Base-by-base conservation (phyloP, 2,113 vertebrate genomes). In the Empidonax alnorum region DNA sequence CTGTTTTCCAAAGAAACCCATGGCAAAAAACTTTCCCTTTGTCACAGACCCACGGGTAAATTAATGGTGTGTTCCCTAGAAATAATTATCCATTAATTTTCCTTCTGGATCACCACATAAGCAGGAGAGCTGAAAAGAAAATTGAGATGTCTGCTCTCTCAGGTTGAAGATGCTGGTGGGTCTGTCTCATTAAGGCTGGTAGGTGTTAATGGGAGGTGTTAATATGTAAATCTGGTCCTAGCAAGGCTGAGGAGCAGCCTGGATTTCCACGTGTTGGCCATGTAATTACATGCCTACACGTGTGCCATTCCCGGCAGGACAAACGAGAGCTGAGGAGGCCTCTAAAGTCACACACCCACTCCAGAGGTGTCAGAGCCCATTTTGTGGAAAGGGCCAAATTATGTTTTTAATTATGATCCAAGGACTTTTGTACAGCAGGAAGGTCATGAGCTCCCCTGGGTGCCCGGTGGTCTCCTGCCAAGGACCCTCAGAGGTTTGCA, bases 401-500 rank as follows among this genome's bases (percentile, higher is more conserved):
- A 31, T 5, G 1, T 3, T 75, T 93, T 90, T 89, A 89, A 86
- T 97, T 91, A 71, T 44, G 63, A 94, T 89, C 69, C 71, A 72
- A 42, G 69, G 78, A 81, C 59, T 52, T 49, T 63, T 3, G 11
- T 78, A 58, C 71, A 93, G 65, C 89, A 37, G 69, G 24, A 58
- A 73, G 93, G 91, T 87, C 95, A 69, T 3, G 21, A 56, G 8
- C 66, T 76, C 67, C 81, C 49, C 53, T 82, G 84, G 81, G 76
- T 94, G 69, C 77, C 33, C 37, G 58, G 87, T 5, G 3, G 30
- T 73, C 50, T 84, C 84, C 76, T 78, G 74, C 94, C 1, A 55
- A 61, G 68, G 69, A 81, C 87, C 71, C 67, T 53, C 76, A 75
- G 90, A 94, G 67, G 28, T 74, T 91, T 93, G 77, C 87, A 87